Conservation (phyloP, 2,888 invertebrate species). For the Tupiocoris notatus region DNA sequence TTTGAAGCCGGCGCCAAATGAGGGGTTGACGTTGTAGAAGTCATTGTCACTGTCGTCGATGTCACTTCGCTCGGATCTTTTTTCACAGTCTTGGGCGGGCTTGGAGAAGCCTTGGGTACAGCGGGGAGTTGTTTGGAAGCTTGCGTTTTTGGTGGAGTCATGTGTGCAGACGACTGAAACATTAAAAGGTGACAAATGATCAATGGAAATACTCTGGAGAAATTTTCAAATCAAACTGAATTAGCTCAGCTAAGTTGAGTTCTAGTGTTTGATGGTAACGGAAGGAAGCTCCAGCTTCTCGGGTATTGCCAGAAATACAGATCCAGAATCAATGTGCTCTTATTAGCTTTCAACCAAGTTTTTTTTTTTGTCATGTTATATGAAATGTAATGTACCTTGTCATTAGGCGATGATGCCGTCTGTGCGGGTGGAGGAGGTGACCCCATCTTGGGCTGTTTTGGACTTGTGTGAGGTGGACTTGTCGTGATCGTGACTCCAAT, state of each 20-base stretch:
- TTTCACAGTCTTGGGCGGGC: neutral
- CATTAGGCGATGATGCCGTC: neutral
- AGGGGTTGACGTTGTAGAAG: neutral
- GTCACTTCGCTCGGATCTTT: conserved; percentile 18
- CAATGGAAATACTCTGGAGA: too few species aligned
- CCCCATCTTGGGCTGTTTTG: conserved; percentile 53
- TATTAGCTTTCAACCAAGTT: too few species aligned
- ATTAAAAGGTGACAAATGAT: neutral
- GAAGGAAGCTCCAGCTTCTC: too few species aligned
- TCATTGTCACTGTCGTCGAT: conserved; percentile 1
- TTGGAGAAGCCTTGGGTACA: neutral
- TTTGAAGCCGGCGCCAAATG: conserved; percentile 14
- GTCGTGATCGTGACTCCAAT: conserved; percentile 86
- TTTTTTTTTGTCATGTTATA: too few species aligned
- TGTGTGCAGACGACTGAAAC: conserved; percentile 12
- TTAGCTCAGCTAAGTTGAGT: too few species aligned
- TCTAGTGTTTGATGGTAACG: too few species aligned
- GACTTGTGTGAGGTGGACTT: conserved; percentile 56
- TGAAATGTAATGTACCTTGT: conserved; percentile 5
- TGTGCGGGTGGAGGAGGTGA: conserved; percentile 52
- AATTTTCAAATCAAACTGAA: too few species aligned
- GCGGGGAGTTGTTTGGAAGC: neutral
- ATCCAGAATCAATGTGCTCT: too few species aligned
- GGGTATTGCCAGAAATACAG: too few species aligned
- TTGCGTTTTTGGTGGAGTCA: conserved; percentile 5